Conservation (phyloP, 2,888 invertebrate genomes). For the Cyaniris semiargus region DNA sequence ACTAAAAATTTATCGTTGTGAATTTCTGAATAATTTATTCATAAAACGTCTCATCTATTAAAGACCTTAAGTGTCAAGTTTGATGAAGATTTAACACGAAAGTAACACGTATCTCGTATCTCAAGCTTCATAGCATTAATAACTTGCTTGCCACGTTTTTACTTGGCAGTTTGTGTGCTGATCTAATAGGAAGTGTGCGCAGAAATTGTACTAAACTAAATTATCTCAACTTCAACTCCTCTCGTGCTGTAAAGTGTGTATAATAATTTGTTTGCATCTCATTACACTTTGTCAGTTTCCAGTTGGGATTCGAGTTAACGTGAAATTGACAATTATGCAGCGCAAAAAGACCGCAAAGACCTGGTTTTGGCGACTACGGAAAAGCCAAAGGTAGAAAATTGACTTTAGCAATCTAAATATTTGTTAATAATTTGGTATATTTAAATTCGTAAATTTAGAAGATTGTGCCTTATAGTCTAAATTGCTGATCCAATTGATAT, state of each 20-base stretch:
- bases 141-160: slow-evolving; percentile 14
- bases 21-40: no score
- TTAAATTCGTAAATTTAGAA: no score
- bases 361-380: not conserved
- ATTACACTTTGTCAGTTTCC: slow-evolving; percentile 13
- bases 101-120: not conserved
- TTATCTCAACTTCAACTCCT: slow-evolving; percentile 8
- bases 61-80: not conserved
- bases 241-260: slow-evolving; percentile 3
- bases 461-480: no score
- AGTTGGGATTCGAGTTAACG: slow-evolving; percentile 1
- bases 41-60: not conserved
- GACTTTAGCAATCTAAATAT: not conserved
- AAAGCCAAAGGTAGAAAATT: not conserved
- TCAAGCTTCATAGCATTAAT: slow-evolving; percentile 22
- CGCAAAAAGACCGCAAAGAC: not conserved
- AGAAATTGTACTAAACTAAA: slow-evolving; percentile 23
- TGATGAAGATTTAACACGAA: not conserved
- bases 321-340: not conserved
- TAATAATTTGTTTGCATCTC: slow-evolving; percentile 26
- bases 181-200: slow-evolving; percentile 15
- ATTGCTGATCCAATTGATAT: no score
- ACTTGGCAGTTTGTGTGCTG: not conserved
- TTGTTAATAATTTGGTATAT: not conserved
- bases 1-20: no score